Evolutionary conservation across 2,797 vertebrate genomes (phyloP), one percentile per base, ranked within the genome.

Genomic region (Cirrhinus mrigala): DNA sequence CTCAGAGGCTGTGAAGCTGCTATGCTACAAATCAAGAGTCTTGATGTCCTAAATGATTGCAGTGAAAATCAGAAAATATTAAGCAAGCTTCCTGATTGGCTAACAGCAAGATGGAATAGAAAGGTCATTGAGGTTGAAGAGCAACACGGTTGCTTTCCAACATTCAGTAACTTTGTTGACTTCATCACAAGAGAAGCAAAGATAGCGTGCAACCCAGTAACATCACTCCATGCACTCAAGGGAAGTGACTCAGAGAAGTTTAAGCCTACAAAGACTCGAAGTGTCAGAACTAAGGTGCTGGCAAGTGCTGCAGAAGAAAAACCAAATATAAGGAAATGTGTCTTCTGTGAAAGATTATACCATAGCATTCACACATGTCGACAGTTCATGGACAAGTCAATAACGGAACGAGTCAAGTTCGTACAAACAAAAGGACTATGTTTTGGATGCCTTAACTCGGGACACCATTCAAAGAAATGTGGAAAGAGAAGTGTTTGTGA

Each of bases 371-470:
- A 90, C 3, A 87, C 29, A 68, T 91, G 89, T 56, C 2, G 73
- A 20, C 85, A 22, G 76, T 91, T 91, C 5, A 86, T 87, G 77
- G 85, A 86, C 0, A 85, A 84, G 69, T 1, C 74, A 1, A 14
- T 88, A 1, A 0, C 18, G 16, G 85, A 90, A 8, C 1, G 48
- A 79, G 82, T 88, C 5, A 90, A 83, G 69, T 90, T 79, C 84
- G 62, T 90, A 1, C 74, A 88, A 46, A 60, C 1, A 0, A 88
- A 87, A 1, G 79, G 69, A 69, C 22, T 88, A 18, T 89, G 89
- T 40, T 91, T 91, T 88, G 91, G 84, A 71, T 91, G 90, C 66
- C 60, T 92, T 0, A 84, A 70, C 3, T 0, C 68, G 33, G 89
- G 88, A 68, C 87, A 91, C 3, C 70, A 15, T 0, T 91, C 89